phyloP scores from a whole-genome alignment of 2,888 invertebrate species.

The Tetranychus truncatus region DNA sequence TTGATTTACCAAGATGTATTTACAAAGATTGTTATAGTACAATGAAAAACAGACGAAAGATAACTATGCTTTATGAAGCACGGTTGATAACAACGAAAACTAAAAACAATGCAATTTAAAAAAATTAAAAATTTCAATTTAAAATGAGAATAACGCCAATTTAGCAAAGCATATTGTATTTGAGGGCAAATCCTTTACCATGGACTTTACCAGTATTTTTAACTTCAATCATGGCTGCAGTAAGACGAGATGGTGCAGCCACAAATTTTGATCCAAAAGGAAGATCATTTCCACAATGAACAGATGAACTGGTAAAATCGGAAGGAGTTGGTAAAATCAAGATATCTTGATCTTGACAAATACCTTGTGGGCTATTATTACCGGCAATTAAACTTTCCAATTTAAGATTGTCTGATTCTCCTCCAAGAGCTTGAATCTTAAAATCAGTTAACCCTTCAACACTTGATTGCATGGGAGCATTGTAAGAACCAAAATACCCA shows the following conservation, averaged over 20 bases:
- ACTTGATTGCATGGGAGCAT: neutral
- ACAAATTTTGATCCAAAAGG: neutral
- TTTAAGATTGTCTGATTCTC: neutral
- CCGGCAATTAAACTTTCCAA: neutral
- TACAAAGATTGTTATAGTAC: neutral
- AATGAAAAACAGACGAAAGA: neutral
- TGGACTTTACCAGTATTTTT: neutral
- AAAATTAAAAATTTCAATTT: neutral
- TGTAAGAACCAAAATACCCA: neutral
- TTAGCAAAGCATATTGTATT: neutral
- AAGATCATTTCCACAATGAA: conserved; percentile 4
- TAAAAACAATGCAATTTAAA: neutral
- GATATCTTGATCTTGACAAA: neutral
- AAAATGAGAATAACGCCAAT: neutral
- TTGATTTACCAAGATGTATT: neutral
- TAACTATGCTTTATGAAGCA: neutral
- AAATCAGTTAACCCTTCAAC: neutral
- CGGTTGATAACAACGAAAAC: neutral
- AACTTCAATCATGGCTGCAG: neutral
- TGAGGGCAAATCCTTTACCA: conserved; percentile 7
- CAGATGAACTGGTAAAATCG: neutral
- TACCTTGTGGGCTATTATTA: neutral
- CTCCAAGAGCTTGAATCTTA: neutral
- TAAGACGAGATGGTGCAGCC: neutral
- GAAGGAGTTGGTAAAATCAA: neutral